Evolutionary conservation across 1,140 invertebrate genomes (phyloP).

Genomic region (Ceratosolen fusciceps): DNA sequence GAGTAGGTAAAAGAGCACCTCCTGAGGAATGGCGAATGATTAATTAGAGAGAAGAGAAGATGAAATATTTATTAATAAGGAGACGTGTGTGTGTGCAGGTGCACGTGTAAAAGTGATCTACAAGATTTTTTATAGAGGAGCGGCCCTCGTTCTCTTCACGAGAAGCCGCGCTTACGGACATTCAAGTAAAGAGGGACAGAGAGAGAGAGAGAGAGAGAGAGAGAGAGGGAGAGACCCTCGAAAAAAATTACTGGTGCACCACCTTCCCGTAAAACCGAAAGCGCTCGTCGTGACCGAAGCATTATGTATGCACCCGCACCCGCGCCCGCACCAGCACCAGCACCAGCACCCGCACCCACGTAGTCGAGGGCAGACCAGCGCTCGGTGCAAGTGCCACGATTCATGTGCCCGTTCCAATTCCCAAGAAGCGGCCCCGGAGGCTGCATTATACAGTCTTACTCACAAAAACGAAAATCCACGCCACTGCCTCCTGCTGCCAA

Average conservation of each 20-base stretch:
- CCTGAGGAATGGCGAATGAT: no score
- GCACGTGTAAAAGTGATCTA: neutral
- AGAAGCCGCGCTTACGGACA: no score
- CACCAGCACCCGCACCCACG: conserved; percentile 7
- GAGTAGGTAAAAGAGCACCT: neutral
- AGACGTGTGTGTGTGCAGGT: neutral
- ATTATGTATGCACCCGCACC: neutral
- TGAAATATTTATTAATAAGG: no score
- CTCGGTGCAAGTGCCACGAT: neutral
- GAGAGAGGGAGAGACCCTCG: neutral
- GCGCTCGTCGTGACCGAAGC: neutral
- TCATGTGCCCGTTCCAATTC: conserved; percentile 28
- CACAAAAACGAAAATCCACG: conserved; percentile 46
- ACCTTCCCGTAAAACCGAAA: neutral
- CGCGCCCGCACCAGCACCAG: no score
- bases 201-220: neutral
- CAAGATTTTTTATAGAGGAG: neutral
- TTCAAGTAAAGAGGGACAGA: neutral
- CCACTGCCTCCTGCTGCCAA: conserved; percentile 23
- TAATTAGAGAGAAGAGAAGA: no score
- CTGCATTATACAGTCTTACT: conserved; percentile 22
- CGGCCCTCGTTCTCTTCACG: neutral
- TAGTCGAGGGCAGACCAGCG: neutral
- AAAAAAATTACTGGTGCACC: neutral
- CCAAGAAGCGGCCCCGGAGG: conserved; percentile 10